These are phyloP conservation scores for Rhinoderma darwinii DNA, from an alignment of 2,113 vertebrate genomes.

Conservation along the genomic window DNA sequence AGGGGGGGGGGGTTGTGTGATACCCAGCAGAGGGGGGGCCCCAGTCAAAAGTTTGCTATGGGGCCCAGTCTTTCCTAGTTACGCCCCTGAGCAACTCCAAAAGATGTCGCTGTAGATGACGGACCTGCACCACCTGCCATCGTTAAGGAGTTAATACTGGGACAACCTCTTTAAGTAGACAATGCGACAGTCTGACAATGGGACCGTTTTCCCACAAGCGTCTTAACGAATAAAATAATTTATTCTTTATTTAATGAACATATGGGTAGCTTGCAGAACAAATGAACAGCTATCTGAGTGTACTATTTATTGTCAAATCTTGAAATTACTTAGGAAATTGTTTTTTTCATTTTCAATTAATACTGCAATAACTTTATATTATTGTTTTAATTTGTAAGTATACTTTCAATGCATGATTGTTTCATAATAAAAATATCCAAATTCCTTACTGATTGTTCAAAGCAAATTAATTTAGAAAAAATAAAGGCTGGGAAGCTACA, in stretches of 20 bases:
- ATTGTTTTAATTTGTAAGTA: conserved; percentile 28
- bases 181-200: background rate
- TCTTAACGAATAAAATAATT: background rate
- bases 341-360: conserved; percentile 36
- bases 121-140: too few relatives aligned
- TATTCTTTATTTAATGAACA: background rate
- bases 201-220: background rate
- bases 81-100: too few relatives aligned
- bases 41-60: too few relatives aligned
- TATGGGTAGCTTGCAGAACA: background rate
- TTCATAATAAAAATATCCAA: conserved; percentile 38
- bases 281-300: background rate
- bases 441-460: conserved; percentile 20
- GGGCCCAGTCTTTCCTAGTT: too few relatives aligned
- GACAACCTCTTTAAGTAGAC: too few relatives aligned
- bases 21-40: too few relatives aligned
- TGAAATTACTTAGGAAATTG: background rate
- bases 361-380: conserved; percentile 10
- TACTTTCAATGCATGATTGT: background rate
- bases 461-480: conserved; percentile 8
- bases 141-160: too few relatives aligned
- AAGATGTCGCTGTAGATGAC: too few relatives aligned
- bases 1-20: too few relatives aligned
- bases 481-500: background rate
- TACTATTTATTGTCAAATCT: background rate